These are phyloP conservation scores for Endomychus coccineus DNA, from an alignment of 2,888 invertebrate species.

Conservation along the genomic window DNA sequence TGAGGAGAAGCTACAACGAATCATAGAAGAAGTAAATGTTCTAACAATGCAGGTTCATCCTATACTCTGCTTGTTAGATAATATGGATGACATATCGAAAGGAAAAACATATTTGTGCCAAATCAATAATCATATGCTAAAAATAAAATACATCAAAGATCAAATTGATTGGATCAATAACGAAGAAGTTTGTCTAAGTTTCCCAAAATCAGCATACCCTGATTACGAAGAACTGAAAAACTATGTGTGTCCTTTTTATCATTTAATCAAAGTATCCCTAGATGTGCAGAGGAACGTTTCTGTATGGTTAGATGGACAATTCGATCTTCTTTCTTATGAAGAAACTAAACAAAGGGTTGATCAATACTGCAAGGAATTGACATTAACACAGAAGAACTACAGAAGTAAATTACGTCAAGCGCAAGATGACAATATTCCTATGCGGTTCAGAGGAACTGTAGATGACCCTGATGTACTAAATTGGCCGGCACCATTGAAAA, in stretches of 20 bases:
- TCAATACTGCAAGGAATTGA: slow-evolving; percentile 67
- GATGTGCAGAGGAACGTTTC: slow-evolving; percentile 73
- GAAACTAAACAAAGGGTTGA: slow-evolving; percentile 71
- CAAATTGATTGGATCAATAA: slow-evolving; percentile 80
- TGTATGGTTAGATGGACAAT: slow-evolving; percentile 88
- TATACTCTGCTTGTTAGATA: slow-evolving; percentile 68
- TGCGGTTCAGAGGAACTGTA: slow-evolving; percentile 50
- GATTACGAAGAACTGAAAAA: slow-evolving; percentile 72
- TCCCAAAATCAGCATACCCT: slow-evolving; percentile 68
- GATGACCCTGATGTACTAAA: slow-evolving; percentile 73
- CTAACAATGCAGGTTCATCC: slow-evolving; percentile 67
- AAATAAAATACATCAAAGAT: slow-evolving; percentile 66
- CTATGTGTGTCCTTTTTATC: slow-evolving; percentile 62
- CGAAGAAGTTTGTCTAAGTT: slow-evolving; percentile 82
- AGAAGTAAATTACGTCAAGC: slow-evolving; percentile 71
- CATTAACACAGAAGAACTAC: slow-evolving; percentile 67
- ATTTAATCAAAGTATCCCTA: slow-evolving; percentile 57
- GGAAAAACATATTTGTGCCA: slow-evolving; percentile 63
- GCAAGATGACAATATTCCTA: slow-evolving; percentile 59
- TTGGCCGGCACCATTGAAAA: slow-evolving; percentile 72
- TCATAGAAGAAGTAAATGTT: slow-evolving; percentile 61
- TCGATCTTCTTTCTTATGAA: slow-evolving; percentile 71
- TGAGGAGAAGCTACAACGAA: slow-evolving; percentile 68
- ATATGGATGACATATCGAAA: slow-evolving; percentile 72
- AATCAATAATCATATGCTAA: slow-evolving; percentile 54